These are phyloP conservation scores for Pagrus major DNA, from an alignment of 2,113 vertebrate species.

Conservation along the genomic window DNA sequence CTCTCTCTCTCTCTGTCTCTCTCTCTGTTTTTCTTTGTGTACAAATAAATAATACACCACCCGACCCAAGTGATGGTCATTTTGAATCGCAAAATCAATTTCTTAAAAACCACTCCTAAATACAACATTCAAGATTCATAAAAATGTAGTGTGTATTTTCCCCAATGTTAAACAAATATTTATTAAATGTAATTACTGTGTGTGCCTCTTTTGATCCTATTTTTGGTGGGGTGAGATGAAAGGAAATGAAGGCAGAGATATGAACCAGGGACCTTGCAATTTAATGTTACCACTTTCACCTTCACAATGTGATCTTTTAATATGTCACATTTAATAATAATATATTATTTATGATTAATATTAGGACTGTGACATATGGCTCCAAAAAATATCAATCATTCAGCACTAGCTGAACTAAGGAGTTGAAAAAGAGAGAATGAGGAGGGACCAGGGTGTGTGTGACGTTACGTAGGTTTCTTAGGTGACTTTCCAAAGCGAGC, in stretches of 20 bases:
- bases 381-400: neutral
- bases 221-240: neutral
- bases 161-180: too few relatives aligned
- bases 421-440: conserved; percentile 16
- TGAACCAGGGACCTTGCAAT: neutral
- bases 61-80: too few relatives aligned
- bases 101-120: too few relatives aligned
- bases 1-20: too few relatives aligned
- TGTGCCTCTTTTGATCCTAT: neutral
- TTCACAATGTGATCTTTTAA: neutral
- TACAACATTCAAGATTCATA: too few relatives aligned
- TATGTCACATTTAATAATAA: neutral
- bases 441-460: neutral
- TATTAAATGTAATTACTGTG: too few relatives aligned
- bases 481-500: neutral
- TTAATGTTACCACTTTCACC: neutral
- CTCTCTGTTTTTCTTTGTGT: too few relatives aligned
- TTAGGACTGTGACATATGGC: neutral
- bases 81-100: too few relatives aligned
- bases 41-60: too few relatives aligned
- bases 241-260: neutral
- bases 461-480: neutral
- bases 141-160: too few relatives aligned
- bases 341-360: neutral
- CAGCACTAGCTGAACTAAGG: neutral